Conservation (phyloP, 2,797 vertebrate genomes). For the Pangasius djambal region DNA sequence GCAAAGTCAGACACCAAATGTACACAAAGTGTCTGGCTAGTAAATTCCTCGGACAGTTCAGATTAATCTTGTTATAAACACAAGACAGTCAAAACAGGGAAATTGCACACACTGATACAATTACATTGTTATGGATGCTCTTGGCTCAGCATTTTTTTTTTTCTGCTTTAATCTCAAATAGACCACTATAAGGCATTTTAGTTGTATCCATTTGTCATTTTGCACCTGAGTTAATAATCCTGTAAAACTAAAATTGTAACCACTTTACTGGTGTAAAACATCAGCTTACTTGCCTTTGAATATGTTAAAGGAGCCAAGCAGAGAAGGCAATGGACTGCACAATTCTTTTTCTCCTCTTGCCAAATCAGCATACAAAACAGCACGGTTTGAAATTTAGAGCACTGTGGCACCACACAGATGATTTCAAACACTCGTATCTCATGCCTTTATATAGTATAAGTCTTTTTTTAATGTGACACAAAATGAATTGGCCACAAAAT, state of each 20-base stretch:
- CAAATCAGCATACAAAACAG: background rate
- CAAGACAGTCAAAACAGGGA: conserved; percentile 22
- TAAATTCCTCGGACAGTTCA: conserved; percentile 30
- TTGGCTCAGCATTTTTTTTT: conserved; percentile 8
- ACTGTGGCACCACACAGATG: background rate
- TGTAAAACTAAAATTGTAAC: background rate
- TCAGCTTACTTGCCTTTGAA: conserved; percentile 1
- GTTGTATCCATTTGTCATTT: conserved; percentile 15
- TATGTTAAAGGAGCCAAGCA: background rate
- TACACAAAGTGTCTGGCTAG: conserved; percentile 32
- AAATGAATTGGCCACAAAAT: background rate
- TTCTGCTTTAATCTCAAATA: conserved; percentile 5
- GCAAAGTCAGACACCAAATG: conserved; percentile 28
- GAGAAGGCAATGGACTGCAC: background rate
- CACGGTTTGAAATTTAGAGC: background rate
- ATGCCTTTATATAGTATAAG: background rate
- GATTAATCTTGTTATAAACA: conserved; percentile 37
- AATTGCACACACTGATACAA: conserved; percentile 22
- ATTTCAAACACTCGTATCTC: background rate
- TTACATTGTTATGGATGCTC: conserved; percentile 13
- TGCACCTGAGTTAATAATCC: conserved; percentile 22
- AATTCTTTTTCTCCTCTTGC: background rate
- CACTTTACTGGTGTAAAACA: background rate
- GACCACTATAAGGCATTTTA: background rate
- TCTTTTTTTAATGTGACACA: background rate